Evolutionary conservation across 2,113 vertebrate species (phyloP).

Genomic region (Ameiurus melas): DNA sequence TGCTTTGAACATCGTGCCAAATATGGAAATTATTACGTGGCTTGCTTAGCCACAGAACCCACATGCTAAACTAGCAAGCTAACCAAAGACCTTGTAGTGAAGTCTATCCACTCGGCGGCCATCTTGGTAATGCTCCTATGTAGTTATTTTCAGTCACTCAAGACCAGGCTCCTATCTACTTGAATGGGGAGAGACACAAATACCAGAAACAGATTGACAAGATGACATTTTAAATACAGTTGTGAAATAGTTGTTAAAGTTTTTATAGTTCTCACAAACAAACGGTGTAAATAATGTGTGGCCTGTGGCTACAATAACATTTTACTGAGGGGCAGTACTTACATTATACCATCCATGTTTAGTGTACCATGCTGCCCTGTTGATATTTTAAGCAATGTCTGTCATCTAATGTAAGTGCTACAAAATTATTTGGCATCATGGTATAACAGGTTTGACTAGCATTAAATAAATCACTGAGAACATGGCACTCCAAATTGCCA

Average conservation of each 20-base stretch:
- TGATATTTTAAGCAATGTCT: not conserved
- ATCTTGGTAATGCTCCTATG: not conserved
- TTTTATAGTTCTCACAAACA: not conserved
- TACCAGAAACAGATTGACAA: not conserved
- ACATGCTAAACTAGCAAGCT: slow-evolving; percentile 17
- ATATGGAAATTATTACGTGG: not conserved
- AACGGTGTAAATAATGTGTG: not conserved
- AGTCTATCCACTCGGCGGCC: not conserved
- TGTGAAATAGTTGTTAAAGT: not conserved
- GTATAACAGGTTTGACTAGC: not conserved
- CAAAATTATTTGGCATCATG: not conserved
- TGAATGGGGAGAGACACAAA: not conserved
- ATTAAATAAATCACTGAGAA: not conserved
- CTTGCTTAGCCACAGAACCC: slow-evolving; percentile 14
- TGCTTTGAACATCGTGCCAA: not conserved
- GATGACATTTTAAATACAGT: not conserved
- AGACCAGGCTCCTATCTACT: not conserved
- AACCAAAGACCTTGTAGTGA: not conserved
- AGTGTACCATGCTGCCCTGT: not conserved
- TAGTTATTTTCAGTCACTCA: not conserved
- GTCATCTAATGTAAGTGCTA: not conserved
- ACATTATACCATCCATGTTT: not conserved
- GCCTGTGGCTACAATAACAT: not conserved
- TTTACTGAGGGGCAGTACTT: not conserved
- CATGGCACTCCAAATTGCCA: not conserved